Evolutionary conservation across 2,888 invertebrate species (phyloP).

Genomic region (Parascotia fuliginaria): DNA sequence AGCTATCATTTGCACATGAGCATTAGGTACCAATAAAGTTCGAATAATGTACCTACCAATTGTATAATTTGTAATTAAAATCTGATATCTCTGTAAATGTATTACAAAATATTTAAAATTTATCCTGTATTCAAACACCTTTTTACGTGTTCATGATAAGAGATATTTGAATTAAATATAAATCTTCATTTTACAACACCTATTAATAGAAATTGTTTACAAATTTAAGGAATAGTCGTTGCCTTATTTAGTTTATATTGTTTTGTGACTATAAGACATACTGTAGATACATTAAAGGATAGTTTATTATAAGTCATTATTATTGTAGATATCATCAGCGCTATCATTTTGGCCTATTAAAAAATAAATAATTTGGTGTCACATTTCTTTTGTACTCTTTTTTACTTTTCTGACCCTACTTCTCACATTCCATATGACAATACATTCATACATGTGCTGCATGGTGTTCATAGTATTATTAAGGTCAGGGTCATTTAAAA

Average conservation of each 20-base stretch:
- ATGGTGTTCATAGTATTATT: no score
- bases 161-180: slow-evolving; percentile 53
- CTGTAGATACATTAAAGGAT: slow-evolving; percentile 80
- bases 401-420: slow-evolving; percentile 16
- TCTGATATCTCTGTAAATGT: slow-evolving; percentile 55
- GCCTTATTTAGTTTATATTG: slow-evolving; percentile 85
- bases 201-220: slow-evolving; percentile 69
- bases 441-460: no score
- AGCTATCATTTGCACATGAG: slow-evolving; percentile 17
- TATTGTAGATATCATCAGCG: slow-evolving; percentile 82
- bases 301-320: slow-evolving; percentile 79
- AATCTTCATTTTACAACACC: slow-evolving; percentile 59
- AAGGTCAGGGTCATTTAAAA: no score
- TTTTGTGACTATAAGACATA: slow-evolving; percentile 83
- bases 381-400: slow-evolving; percentile 61
- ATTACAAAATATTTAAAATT: slow-evolving; percentile 49
- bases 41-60: not conserved
- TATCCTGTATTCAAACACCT: slow-evolving; percentile 49
- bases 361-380: slow-evolving; percentile 85
- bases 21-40: slow-evolving; percentile 30
- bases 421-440: not conserved
- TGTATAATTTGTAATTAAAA: slow-evolving; percentile 48
- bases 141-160: slow-evolving; percentile 70
- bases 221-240: slow-evolving; percentile 81
- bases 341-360: slow-evolving; percentile 85